Conservation (phyloP, 2,888 invertebrate genomes). For the Macaria notata region DNA sequence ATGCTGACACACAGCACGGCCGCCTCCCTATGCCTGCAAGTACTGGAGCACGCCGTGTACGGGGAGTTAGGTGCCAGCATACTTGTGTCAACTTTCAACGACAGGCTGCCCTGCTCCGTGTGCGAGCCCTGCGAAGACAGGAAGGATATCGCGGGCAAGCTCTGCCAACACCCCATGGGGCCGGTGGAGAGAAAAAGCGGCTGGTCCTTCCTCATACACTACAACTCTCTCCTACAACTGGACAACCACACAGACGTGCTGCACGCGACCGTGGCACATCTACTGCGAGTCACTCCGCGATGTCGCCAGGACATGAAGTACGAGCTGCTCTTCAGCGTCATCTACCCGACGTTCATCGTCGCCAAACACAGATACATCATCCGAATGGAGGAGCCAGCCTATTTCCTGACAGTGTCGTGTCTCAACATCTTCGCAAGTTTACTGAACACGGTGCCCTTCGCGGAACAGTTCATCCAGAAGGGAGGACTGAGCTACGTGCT, state of each 20-base stretch:
- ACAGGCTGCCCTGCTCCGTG: conserved; percentile 68
- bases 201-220: conserved; percentile 83
- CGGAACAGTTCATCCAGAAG: conserved; percentile 82
- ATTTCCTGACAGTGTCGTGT: conserved; percentile 83
- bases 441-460: conserved; percentile 78
- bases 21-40: conserved; percentile 69
- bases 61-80: conserved; percentile 81
- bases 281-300: conserved; percentile 81
- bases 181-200: conserved; percentile 62
- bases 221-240: conserved; percentile 79
- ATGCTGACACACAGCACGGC: conserved; percentile 65
- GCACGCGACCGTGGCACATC: conserved; percentile 81
- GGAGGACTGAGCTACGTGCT: conserved; percentile 81
- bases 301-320: conserved; percentile 79
- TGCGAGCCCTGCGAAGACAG: conserved; percentile 64
- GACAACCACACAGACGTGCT: conserved; percentile 78
- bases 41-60: conserved; percentile 83
- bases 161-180: conserved; percentile 56
- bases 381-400: conserved; percentile 70
- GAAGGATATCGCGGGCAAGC: conserved; percentile 48
- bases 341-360: conserved; percentile 83
- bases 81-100: conserved; percentile 55
- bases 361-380: conserved; percentile 77
- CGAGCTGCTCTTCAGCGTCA: conserved; percentile 82
- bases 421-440: conserved; percentile 83